Base-by-base conservation (phyloP, 2,113 vertebrate species). In the Athene noctua region DNA sequence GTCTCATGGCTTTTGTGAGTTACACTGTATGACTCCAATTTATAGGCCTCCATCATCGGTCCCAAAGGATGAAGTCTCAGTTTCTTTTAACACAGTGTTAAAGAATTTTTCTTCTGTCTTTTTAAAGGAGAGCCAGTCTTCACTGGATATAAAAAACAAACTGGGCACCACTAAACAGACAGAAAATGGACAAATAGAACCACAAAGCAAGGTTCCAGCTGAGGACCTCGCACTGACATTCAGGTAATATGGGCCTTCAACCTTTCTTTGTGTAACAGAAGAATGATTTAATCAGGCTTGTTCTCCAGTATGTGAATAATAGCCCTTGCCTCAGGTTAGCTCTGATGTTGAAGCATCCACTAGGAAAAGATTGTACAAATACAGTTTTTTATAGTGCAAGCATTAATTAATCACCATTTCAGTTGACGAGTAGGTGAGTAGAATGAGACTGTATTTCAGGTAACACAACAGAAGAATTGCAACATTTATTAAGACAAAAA, bases 141-240 rank as follows among this genome's bases (percentile, higher is more conserved):
- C 98, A 75, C 97, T 99, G 94, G 99, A 99, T 86, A 98, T 99
- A 73, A 99, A 99, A 98, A 99, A 94, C 97, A 99, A 99, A 97
- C 96, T 99, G 96, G 96, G 92, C 92, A 86, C 97, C 84, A 96
- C 95, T 94, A 99, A 99, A 86, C 97, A 99, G 97, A 90, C 98
- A 86, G 99, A 99, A 98, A 99, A 99, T 71, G 99, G 99, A 96
- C 99, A 99, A 80, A 96, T 98, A 78, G 99, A 99, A 88, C 98
- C 96, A 4, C 98, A 98, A 93, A 97, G 97, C 97, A 99, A 99
- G 97, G 98, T 98, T 96, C 98, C 98, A 84, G 85, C 98, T 90
- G 99, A 99, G 77, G 99, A 99, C 87, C 98, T 99, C 83, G 95
- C 99, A 23, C 94, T 99, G 95, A 98, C 98, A 86, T 99, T 99